Base-by-base conservation (phyloP, 1,140 invertebrate genomes). In the Drosophila setifemur region DNA sequence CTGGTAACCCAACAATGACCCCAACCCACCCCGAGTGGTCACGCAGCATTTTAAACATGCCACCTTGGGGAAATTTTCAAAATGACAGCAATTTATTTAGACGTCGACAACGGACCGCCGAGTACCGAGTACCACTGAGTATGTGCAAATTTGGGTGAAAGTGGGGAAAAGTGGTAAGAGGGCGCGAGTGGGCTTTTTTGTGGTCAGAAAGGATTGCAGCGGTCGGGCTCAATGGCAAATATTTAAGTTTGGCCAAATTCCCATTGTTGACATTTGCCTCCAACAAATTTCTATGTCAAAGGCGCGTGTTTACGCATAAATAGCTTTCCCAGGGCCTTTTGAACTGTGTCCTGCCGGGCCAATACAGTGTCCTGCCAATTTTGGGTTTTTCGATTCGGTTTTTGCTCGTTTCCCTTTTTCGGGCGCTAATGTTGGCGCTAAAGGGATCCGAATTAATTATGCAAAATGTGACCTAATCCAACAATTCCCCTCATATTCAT, bases 11-110 rank as follows among this genome's bases (percentile, higher is more conserved):
- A 50, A 57, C 52, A 43, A n/a, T 61, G 31, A 61, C 52, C 35
- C 52, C 0, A 8, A 19, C 7, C 26, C 26, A 26, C 16, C 21
- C 33, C 19, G n/a, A 39, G 19, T 19, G 37, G 53, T 43, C 57
- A 55, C 33, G 54, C 45, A 47, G 29, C 45, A 31, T 57, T 70
- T 73, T 79, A 71, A 81, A 81, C 72, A 72, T 63, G 58, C 75
- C 75, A 85, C 79, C 79, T 85, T 85, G 77, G 79, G 79, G 81
- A 85, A 79, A 85, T 85, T 85, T 75, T 78, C 77, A 44, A 85
- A 85, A 86, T 85, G 81, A 79, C 75, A 86, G 55, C 81, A 86
- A 85, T 85, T 85, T 85, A 85, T 85, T 85, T 86, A 79, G 79
- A 74, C 58, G 78, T 83, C 23, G 29, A 23, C 25, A 39, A 6